phyloP scores from a whole-genome alignment of 2,888 invertebrate genomes.

The Tanytarsus gracilentus region DNA sequence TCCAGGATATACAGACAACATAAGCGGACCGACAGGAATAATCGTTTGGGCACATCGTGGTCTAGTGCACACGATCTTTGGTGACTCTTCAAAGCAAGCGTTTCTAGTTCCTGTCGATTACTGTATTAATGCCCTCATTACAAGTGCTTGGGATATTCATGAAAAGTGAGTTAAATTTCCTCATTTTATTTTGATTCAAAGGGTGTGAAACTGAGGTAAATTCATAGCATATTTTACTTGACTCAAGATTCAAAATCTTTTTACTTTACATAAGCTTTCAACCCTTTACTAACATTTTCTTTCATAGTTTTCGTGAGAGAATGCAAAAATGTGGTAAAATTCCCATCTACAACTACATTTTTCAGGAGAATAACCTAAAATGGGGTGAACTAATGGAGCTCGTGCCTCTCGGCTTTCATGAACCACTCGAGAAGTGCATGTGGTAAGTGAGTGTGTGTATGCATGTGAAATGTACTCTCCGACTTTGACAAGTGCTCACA shows the following conservation, averaged over 20 bases:
- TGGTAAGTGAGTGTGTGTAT: slow-evolving; percentile 36
- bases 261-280: background rate
- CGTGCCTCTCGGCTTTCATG: slow-evolving; percentile 41
- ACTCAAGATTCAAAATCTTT: slow-evolving; percentile 23
- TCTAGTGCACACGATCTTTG: slow-evolving; percentile 42
- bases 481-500: no score
- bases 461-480: slow-evolving; percentile 20
- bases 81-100: slow-evolving; percentile 38
- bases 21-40: slow-evolving; percentile 44
- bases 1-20: slow-evolving; percentile 45
- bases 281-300: background rate
- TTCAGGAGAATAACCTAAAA: slow-evolving; percentile 42
- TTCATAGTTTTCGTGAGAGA: background rate
- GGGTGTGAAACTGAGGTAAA: no score
- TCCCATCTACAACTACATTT: slow-evolving; percentile 44
- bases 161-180: slow-evolving; percentile 36
- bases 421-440: slow-evolving; percentile 43
- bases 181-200: background rate
- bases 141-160: slow-evolving; percentile 42
- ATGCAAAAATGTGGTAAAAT: slow-evolving; percentile 34
- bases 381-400: slow-evolving; percentile 44
- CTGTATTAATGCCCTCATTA: slow-evolving; percentile 44
- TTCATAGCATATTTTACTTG: background rate
- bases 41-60: slow-evolving; percentile 43
- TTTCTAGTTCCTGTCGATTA: slow-evolving; percentile 44